These are phyloP conservation scores for Eulemur rufifrons DNA, from an alignment of 2,113 vertebrate species.

Conservation along the genomic window DNA sequence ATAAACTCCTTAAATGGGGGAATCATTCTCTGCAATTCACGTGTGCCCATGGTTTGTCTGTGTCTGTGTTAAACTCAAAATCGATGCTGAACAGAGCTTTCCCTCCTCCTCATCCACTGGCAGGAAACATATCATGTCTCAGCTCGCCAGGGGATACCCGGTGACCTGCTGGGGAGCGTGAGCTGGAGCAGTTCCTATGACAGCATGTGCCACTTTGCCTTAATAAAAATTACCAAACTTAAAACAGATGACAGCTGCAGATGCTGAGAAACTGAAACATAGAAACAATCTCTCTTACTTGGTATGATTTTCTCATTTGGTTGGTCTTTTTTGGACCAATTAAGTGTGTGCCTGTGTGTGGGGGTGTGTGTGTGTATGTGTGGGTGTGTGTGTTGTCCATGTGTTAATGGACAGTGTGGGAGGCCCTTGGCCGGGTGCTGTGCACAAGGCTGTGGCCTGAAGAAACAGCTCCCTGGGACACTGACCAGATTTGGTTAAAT, in stretches of 20 bases:
- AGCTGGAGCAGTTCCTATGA: slow-evolving; percentile 81
- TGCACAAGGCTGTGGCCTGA: slow-evolving; percentile 64
- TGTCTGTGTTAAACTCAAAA: not conserved
- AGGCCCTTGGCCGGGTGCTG: slow-evolving; percentile 67
- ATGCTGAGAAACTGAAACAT: slow-evolving; percentile 83
- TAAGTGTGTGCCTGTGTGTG: not conserved
- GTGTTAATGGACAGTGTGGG: slow-evolving; percentile 78
- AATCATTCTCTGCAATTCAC: not conserved
- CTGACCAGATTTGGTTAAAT: slow-evolving; percentile 66
- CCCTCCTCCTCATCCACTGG: slow-evolving; percentile 42
- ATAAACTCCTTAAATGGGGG: not conserved
- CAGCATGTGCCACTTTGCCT: slow-evolving; percentile 83
- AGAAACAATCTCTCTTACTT: slow-evolving; percentile 80
- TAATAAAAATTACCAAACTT: slow-evolving; percentile 85
- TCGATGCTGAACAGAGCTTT: slow-evolving; percentile 41
- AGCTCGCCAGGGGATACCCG: slow-evolving; percentile 61
- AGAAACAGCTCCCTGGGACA: slow-evolving; percentile 62
- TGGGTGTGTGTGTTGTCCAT: not conserved
- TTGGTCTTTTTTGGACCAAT: not conserved
- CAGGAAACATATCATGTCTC: slow-evolving; percentile 71
- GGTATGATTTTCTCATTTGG: slow-evolving; percentile 52
- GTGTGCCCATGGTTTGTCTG: not conserved
- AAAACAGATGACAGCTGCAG: slow-evolving; percentile 86
- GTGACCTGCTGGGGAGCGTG: slow-evolving; percentile 74
- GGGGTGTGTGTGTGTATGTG: not conserved